Percentiles rank a stretch among this genome's conserved stretches.
Conservation (phyloP, 1,140 invertebrate genomes). For the Euura saliciscinereae region DNA sequence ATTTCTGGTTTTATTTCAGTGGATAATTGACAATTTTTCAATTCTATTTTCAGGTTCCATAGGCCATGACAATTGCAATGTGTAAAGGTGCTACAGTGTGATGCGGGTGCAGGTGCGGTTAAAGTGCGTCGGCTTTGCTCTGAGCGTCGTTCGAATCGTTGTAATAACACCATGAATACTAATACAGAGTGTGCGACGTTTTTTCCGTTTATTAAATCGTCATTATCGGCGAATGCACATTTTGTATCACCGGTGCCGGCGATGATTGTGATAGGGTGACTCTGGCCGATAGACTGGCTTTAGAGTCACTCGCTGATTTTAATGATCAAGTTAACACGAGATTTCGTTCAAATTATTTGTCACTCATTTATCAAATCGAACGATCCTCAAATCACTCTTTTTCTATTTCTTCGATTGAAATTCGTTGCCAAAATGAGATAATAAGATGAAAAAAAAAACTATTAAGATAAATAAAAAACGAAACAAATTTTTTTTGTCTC, state of each 20-base stretch:
- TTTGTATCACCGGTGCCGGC: constrained; percentile 25
- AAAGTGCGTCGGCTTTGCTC: constrained; percentile 46
- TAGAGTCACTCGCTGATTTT: constrained; percentile 35
- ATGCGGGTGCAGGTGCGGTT: constrained; percentile 50
- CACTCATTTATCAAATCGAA: not conserved
- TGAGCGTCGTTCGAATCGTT: constrained; percentile 29
- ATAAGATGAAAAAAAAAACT: too few species aligned
- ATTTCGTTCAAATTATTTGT: not conserved
- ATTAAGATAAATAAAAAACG: too few species aligned
- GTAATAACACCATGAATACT: constrained; percentile 11
- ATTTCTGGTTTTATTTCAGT: too few species aligned
- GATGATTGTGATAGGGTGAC: constrained; percentile 55
- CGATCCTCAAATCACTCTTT: too few species aligned
- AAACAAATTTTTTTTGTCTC: too few species aligned
- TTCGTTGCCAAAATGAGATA: too few species aligned
- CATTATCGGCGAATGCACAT: not conserved
- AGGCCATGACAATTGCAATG: constrained; percentile 79
- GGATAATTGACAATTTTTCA: not conserved
- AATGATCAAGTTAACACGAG: not conserved
- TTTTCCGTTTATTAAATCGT: not conserved
- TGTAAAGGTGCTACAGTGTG: constrained; percentile 58
- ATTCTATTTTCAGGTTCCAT: constrained; percentile 67
- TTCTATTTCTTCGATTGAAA: too few species aligned
- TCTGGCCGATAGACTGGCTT: constrained; percentile 33
- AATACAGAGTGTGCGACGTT: constrained; percentile 2